Evolutionary conservation across 2,888 invertebrate genomes (phyloP).

Genomic region (Chymomyza amoena): DNA sequence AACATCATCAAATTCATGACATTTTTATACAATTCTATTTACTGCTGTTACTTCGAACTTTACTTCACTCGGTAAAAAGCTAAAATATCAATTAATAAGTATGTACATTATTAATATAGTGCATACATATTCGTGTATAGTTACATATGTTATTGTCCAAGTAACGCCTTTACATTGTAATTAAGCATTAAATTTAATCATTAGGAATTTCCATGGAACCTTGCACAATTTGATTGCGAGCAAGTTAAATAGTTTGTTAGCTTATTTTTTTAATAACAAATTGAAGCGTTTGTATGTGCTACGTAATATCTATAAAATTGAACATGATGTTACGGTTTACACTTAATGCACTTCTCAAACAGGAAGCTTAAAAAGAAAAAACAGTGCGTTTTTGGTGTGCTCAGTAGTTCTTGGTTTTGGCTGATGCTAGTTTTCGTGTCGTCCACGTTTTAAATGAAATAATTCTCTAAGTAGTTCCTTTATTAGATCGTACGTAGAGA

Average conservation of each 20-base stretch:
- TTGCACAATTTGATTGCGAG: conserved; percentile 21
- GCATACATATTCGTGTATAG: neutral
- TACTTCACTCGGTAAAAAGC: neutral
- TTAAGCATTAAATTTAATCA: conserved; percentile 20
- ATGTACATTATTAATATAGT: neutral
- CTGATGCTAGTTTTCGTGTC: conserved; percentile 31
- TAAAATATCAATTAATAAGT: conserved; percentile 21
- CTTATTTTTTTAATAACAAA: conserved; percentile 58
- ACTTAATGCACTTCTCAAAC: conserved; percentile 22
- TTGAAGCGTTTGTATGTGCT: conserved; percentile 33
- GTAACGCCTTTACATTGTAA: conserved; percentile 31
- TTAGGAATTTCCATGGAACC: conserved; percentile 14
- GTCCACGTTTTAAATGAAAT: conserved; percentile 75
- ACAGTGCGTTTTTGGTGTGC: conserved; percentile 42
- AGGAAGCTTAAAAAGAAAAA: conserved; percentile 36
- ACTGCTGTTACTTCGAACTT: neutral
- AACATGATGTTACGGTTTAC: conserved; percentile 15
- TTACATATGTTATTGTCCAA: conserved; percentile 54
- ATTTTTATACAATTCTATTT: conserved; percentile 28
- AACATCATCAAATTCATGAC: conserved; percentile 42
- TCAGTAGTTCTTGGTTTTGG: conserved; percentile 14
- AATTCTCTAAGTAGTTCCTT: conserved; percentile 82
- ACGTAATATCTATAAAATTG: conserved; percentile 49
- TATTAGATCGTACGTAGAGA: conserved; percentile 94
- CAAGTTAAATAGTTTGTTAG: conserved; percentile 8